A percentile compares a stretch with the other conserved stretches of the same genome.
Evolutionary conservation across 2,888 invertebrate species (phyloP).

Genomic region (Aphodius sticticus): DNA sequence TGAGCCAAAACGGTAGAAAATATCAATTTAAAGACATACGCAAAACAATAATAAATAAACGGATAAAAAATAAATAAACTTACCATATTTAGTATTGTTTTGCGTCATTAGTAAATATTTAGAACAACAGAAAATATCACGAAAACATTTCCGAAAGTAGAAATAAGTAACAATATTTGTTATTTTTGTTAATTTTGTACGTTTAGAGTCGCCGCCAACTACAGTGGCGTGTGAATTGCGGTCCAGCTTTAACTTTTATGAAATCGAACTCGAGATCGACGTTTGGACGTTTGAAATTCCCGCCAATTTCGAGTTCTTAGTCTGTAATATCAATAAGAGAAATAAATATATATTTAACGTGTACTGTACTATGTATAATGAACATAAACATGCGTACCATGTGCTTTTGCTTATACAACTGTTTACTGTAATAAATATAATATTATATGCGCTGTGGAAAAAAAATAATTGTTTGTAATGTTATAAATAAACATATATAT

Average conservation of each 20-base stretch:
- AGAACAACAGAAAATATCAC: not conserved
- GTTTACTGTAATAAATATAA: not conserved
- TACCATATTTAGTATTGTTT: too few relatives aligned
- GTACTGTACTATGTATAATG: slow-evolving; percentile 10
- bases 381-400: not conserved
- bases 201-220: not conserved
- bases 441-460: not conserved
- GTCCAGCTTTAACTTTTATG: slow-evolving; percentile 36
- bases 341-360: slow-evolving; percentile 16
- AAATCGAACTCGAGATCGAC: not conserved
- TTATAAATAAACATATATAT: slow-evolving; percentile 10
- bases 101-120: not conserved
- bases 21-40: not conserved
- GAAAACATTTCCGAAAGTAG: not conserved
- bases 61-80: not conserved
- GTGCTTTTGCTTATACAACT: not conserved
- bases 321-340: slow-evolving; percentile 5
- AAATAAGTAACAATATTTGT: not conserved
- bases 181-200: not conserved
- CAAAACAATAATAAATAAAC: not conserved
- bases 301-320: not conserved
- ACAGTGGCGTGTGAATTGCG: slow-evolving; percentile 27
- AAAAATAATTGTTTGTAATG: not conserved
- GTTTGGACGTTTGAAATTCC: not conserved
- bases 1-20: not conserved